Base-by-base conservation (phyloP, 2,113 vertebrate species). In the Microtus oregoni region DNA sequence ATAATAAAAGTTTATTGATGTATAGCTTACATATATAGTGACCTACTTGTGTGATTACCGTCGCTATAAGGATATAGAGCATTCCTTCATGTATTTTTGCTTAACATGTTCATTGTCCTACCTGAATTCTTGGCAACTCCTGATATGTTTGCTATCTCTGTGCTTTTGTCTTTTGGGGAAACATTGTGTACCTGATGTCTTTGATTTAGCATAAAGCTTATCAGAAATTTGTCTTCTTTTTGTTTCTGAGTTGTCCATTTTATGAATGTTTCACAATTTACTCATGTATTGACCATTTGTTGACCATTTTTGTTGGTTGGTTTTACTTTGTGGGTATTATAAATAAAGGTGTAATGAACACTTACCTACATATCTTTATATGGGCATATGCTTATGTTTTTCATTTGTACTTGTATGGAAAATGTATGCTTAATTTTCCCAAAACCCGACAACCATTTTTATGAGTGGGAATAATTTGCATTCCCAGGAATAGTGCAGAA, bases 271-370 rank as follows among this genome's bases (percentile, higher is more conserved):
- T 94, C 68, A 75, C 44, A 82, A 55, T 91, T 97, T 96, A 89
- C 86, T 96, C 91, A 86, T 61, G 73, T 52, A 87, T 55, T 96
- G 38, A 81, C 73, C 77, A 95, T 96, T 94, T 89, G n/a, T 94
- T 89, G 87, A 93, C 79, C 78, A 91, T 96, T 95, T 97, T 63
- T 32, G 52, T 83, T 94, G 93, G 92, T 97, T 96, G 92, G 92
- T 97, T 96, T 94, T 91, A 95, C 73, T 93, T 94, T 91, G 10
- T 83, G 10, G 85, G 68, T 96, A 89, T 97, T 97, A 91, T 93
- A 96, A 97, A 96, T 95, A 96, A 97, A 96, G 93, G 91, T 96
- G 67, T 89, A 89, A 14, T 95, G 94, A 94, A 94, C 82, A 96
- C 95, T 97, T 94, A 75, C 87, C 78, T 90, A 91, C 73, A 72